Base-by-base conservation (phyloP, 2,113 vertebrate species). In the Emydura subglobosa region DNA sequence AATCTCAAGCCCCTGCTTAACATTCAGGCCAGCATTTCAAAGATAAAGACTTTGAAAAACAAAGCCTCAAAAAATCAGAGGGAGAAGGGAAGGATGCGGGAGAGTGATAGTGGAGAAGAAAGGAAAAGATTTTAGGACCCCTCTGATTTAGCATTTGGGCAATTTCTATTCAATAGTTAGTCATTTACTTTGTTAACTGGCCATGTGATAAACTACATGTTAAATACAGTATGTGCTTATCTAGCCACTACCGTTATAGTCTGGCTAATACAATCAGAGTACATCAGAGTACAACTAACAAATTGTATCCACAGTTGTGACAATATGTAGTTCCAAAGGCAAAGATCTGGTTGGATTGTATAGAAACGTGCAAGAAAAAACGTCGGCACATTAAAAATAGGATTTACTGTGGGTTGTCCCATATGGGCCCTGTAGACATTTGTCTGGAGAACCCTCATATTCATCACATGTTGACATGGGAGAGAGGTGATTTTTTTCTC, bases 81-180 rank as follows among this genome's bases (percentile, higher is more conserved):
- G 91, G 92, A 68, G 85, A 86, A 88, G 51, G 51, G 89, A 82
- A 78, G 3, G 57, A 47, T 91, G 89, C 87, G 93, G 96, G 91
- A 96, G 93, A 92, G 97, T 97, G 96, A 92, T 92, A 95, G 79
- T 5, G 0, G 34, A 42, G 65, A 92, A 85, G 55, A 34, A 2
- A 93, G 89, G 87, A 53, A 76, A 82, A n/a, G 6, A 24, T 83
- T 87, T 93, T 89, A 79, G 31, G 34, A 81, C 83, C 88, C 89
- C 16, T 3, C 16, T 3, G 81, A 65, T 89, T 76, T 94, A 49
- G 88, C 89, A 95, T 88, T 91, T 84, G 83, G 82, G 79, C 87
- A 16, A 68, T 34, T 79, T 79, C 24, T 49, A 22, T 78, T 78
- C 2, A 78, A 42, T 44, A 47, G 24, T 61, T 34, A 27, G 27